A percentile compares a stretch with the other conserved stretches of the same genome.
These are phyloP conservation scores for Todiramphus saurophagus DNA, from an alignment of 2,113 vertebrate species.

Conservation along the genomic window DNA sequence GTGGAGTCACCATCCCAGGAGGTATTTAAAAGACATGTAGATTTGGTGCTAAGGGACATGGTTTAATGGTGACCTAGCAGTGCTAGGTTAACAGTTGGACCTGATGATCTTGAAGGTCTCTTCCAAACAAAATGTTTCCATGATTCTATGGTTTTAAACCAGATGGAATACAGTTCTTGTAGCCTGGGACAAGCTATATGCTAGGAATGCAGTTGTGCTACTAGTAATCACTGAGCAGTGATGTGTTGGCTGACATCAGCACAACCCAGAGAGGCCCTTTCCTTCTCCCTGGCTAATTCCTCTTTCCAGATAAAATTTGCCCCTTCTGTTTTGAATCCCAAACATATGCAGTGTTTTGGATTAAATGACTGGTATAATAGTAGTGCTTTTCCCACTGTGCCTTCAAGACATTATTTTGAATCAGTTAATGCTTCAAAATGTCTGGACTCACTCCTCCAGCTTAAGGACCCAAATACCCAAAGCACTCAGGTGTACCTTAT, in stretches of 20 bases:
- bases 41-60: not conserved
- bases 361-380: not conserved
- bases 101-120: not conserved
- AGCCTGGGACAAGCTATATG: not conserved
- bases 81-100: not conserved
- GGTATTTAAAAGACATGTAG: not conserved
- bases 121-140: not conserved
- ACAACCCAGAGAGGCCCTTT: fast-evolving
- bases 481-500: not conserved
- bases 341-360: not conserved
- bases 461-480: not conserved
- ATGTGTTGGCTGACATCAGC: fast-evolving
- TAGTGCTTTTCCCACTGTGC: not conserved
- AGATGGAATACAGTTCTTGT: not conserved
- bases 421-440: not conserved
- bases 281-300: not conserved
- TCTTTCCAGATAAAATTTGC: not conserved
- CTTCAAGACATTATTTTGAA: not conserved
- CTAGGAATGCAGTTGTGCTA: fast-evolving
- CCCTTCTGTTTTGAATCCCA: not conserved
- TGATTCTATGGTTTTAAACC: not conserved
- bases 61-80: not conserved
- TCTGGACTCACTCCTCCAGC: not conserved
- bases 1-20: not conserved
- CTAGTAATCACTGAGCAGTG: not conserved